Conservation (phyloP, 2,113 vertebrate genomes). For the Leucopsar rothschildi region DNA sequence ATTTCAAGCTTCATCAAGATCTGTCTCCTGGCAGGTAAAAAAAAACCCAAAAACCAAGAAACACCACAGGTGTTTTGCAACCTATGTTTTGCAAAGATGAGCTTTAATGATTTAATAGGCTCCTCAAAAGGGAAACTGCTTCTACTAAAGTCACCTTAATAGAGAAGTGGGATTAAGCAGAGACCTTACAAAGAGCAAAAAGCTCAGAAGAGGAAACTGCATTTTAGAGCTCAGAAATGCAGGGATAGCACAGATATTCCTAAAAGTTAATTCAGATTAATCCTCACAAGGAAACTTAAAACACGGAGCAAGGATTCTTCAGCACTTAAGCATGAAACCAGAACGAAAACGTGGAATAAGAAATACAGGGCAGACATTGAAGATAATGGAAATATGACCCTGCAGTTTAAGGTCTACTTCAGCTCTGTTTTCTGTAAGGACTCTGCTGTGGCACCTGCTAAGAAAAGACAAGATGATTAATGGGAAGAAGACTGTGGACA, state of each 20-base stretch:
- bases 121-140: neutral
- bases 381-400: neutral
- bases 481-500: neutral
- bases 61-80: neutral
- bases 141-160: neutral
- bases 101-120: neutral
- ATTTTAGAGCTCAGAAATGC: neutral
- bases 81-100: neutral
- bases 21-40: neutral
- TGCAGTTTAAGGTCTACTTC: neutral
- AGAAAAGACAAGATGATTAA: slow-evolving; percentile 46
- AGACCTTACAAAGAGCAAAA: neutral
- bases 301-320: neutral
- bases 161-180: neutral
- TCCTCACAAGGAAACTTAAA: neutral
- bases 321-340: neutral
- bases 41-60: neutral
- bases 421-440: neutral
- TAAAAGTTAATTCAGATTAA: neutral
- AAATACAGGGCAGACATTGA: neutral
- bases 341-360: neutral
- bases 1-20: neutral
- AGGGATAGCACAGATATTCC: rapidly evolving
- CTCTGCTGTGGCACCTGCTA: neutral
- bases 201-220: neutral